phyloP scores from a whole-genome alignment of 2,888 invertebrate species.

The Nephrotoma appendiculata region DNA sequence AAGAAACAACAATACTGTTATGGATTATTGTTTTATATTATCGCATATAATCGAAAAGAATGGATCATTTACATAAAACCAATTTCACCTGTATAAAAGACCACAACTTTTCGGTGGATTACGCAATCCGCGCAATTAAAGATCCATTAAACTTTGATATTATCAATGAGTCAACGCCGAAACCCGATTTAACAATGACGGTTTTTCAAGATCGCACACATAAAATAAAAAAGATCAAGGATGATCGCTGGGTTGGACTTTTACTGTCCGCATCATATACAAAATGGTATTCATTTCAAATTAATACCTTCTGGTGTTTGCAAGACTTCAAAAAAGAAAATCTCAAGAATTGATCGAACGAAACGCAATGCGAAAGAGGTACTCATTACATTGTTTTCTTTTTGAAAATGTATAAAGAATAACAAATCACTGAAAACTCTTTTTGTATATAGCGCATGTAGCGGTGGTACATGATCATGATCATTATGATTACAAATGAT shows the following conservation, averaged over 20 bases:
- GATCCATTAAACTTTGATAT: neutral
- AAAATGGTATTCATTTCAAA: neutral
- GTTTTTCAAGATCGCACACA: neutral
- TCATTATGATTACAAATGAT: neutral
- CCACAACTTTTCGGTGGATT: neutral
- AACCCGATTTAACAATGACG: neutral
- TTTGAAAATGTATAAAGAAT: neutral
- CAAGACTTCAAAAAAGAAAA: neutral
- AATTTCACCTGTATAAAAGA: neutral
- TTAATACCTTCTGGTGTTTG: neutral
- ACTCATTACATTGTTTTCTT: neutral
- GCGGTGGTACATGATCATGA: neutral
- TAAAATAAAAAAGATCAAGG: neutral
- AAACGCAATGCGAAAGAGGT: neutral
- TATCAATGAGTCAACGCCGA: neutral
- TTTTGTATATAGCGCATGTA: neutral
- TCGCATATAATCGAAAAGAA: neutral
- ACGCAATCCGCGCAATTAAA: neutral
- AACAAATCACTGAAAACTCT: neutral
- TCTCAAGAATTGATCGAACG: neutral
- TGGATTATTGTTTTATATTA: neutral
- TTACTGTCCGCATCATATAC: neutral
- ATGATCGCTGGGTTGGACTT: neutral
- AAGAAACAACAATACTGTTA: neutral
- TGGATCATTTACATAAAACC: neutral